Base-by-base conservation (phyloP, 2,113 vertebrate genomes). In the Tachysurus vachellii region DNA sequence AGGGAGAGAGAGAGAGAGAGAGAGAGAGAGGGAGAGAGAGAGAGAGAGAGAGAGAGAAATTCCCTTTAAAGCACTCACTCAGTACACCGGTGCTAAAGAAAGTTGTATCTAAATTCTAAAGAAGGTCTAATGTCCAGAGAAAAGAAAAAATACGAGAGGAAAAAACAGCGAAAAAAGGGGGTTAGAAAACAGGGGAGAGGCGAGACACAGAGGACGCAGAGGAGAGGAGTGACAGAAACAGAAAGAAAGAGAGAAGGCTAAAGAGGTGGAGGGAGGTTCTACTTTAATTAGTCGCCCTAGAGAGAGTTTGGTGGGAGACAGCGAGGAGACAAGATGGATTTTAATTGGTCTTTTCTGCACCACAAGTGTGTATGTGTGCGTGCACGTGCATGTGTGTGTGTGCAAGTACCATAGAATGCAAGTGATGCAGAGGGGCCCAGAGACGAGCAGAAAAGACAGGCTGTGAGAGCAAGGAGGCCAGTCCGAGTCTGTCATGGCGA, bases 261-360 rank as follows among this genome's bases (percentile, higher is more conserved):
- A 86, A 82, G 85, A 89, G 86, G 88, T 86, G 92, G 91, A 90
- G 90, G 89, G 86, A 76, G 88, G 92, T 85, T 87, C 85, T 83
- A 89, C 93, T 95, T 95, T 95, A 95, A 95, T 96, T 94, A 95
- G 94, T 64, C 91, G 92, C 95, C 94, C 94, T 91, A 88, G 95
- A 95, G 94, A 94, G 89, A 80, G 85, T 87, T 89, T 89, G 82
- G 80, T 77, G 80, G 83, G 82, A 89, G 88, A 91, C 89, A 90
- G 89, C 53, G 86, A 93, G 85, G 89, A 93, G 91, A 93, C 84
- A 91, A 94, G 93, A 93, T 90, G 82, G 92, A 92, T 93, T 94
- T 94, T 96, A 96, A 96, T 96, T 95, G 94, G 95, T 90, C 94
- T 94, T 91, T 79, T 87, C 88, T 88, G 87, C 62, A 73, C 68